phyloP scores from a whole-genome alignment of 92 coral and sea anemone species.

The Zoanthus sansibaricus region DNA sequence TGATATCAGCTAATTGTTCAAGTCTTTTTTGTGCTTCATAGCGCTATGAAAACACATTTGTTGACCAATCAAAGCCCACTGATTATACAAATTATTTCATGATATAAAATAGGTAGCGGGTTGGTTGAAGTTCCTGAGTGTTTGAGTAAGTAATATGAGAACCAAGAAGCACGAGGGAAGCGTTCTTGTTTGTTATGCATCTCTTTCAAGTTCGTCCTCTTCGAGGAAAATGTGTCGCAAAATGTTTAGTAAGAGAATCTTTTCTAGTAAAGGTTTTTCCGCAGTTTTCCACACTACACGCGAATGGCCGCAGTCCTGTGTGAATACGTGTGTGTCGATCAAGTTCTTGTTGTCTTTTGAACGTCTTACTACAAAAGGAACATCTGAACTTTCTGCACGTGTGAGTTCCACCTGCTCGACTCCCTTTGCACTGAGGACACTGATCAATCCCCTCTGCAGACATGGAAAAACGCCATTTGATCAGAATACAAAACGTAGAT shows the following conservation, averaged over 20 bases:
- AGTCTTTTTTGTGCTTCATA: too few species aligned
- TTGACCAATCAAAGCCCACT: too few species aligned
- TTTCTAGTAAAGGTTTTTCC: slow-evolving; percentile 58
- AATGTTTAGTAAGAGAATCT: slow-evolving; percentile 52
- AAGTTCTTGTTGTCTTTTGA: slow-evolving; percentile 21
- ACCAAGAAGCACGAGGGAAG: too few species aligned
- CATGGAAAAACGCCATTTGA: not conserved
- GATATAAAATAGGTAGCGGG: too few species aligned
- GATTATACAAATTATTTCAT: too few species aligned
- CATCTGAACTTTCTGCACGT: slow-evolving; percentile 21
- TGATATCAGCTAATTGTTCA: too few species aligned
- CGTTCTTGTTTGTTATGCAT: not conserved
- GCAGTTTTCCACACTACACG: slow-evolving; percentile 44
- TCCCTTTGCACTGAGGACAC: slow-evolving; percentile 25
- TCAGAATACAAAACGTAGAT: not conserved
- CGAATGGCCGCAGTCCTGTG: slow-evolving; percentile 60
- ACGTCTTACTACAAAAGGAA: slow-evolving; percentile 2
- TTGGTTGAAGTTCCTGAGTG: too few species aligned
- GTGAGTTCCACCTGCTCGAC: slow-evolving; percentile 11
- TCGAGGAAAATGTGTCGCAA: not conserved
- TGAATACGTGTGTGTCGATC: slow-evolving; percentile 44
- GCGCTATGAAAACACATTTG: too few species aligned
- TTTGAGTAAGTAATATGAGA: too few species aligned
- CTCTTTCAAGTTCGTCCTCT: not conserved
- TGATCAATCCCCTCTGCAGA: not conserved